Evolutionary conservation across 1,140 invertebrate species (phyloP), one percentile per base, ranked within the genome.

Genomic region (Babylonia areolata): DNA sequence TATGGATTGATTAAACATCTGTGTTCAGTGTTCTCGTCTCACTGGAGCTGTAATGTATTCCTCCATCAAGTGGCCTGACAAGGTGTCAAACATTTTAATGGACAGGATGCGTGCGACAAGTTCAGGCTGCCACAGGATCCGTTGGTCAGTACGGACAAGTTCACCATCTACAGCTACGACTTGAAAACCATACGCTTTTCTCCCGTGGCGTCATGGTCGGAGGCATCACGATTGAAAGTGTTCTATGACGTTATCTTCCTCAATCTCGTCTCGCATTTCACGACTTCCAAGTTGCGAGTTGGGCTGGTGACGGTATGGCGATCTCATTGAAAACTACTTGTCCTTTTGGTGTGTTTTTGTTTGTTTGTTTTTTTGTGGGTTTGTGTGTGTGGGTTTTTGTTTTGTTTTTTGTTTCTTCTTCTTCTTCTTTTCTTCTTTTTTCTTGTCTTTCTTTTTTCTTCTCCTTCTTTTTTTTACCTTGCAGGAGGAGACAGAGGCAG

Each of bases 371-470:
- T 15, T 77, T n/a, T 77, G 39, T 35, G 58, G 5, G 58, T 23
- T 12, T 11, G 58, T 11, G 58, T 64, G 58, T 64, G 6, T 64
- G 1, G 17, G 12, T 64, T 12, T 64, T 12, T 64, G 58, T 64
- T 12, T 64, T 12, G n/a, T n/a, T n/a, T n/a, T 64, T 12, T 64
- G 58, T 51, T 11, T 51, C 9, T 20, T 51, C 46, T 11, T 51
- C 46, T 51, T 6, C 46, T 51, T 20, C 37, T 0, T 90, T 86
- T 69, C 91, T 93, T 81, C 92, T 93, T 81, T 94, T 94, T 69
- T n/a, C 5, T 46, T 73, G 23, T 3, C 17, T 71, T n/a, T n/a
- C n/a, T n/a, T n/a, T n/a, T n/a, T n/a, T n/a, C n/a, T n/a, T n/a
- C n/a, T n/a, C n/a, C n/a, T 35, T 23, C 23, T 71, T 2, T 20